Conservation (phyloP, 2,797 vertebrate species). For the Mormyrops attenuatus region DNA sequence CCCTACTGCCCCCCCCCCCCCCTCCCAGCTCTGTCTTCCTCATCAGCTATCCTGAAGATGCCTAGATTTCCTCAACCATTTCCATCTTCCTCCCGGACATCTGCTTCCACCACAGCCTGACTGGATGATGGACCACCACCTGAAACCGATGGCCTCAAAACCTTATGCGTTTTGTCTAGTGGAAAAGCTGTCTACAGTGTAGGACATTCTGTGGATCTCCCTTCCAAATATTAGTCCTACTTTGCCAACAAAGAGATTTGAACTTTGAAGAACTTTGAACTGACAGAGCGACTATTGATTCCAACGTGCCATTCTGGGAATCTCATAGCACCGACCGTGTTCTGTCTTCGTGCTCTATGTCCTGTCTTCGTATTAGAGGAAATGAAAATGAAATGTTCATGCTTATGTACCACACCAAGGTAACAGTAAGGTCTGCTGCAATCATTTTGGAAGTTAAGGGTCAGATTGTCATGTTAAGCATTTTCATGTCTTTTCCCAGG, state of each 20-base stretch:
- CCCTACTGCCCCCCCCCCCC: background rate
- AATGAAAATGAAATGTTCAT: background rate
- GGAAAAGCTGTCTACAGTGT: background rate
- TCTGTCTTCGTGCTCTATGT: background rate
- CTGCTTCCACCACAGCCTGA: background rate
- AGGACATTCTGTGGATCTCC: background rate
- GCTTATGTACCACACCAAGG: background rate
- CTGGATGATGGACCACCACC: background rate
- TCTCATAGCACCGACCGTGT: background rate
- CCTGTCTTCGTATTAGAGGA: background rate
- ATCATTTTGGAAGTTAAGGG: background rate
- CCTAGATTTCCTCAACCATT: background rate
- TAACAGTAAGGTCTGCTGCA: background rate
- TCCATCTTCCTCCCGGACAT: background rate
- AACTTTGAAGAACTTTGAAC: background rate
- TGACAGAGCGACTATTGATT: background rate
- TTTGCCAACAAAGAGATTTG: background rate
- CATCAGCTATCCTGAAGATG: background rate
- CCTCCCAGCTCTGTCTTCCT: background rate
- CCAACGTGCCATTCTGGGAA: background rate
- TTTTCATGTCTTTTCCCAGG: background rate
- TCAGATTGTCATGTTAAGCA: background rate
- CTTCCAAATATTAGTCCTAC: background rate
- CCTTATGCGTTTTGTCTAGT: background rate
- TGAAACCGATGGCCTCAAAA: background rate